Base-by-base conservation (phyloP, 2,888 invertebrate genomes). In the Epirrhoe tristata region DNA sequence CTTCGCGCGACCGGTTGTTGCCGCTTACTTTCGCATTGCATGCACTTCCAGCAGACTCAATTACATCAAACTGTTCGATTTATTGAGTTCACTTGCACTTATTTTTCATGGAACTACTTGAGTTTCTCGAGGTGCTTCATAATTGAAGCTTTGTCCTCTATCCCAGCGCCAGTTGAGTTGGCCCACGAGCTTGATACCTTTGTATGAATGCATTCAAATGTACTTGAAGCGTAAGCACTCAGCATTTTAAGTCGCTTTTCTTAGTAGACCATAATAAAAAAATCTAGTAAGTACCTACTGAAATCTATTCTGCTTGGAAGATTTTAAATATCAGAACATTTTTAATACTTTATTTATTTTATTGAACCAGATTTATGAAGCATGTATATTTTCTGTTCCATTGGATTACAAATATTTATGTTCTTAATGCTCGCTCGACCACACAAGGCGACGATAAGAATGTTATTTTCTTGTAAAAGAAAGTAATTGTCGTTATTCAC, bases 11-110 rank as follows among this genome's bases (percentile, higher is more conserved):
- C 92, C 91, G 92, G 91, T 93, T 89, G 80, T 74, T 66, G 76
- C 90, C 88, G 83, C 87, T 91, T 90, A 91, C 91, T 92, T 91
- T 91, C 92, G 90, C 86, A 83, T 86, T 87, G 86, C 89, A 86
- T 81, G 78, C 73, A 70, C 69, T 54, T 63, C 72, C 64, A 61
- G 55, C 66, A 58, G 66, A 43, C 71, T 70, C 70, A 79, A 80
- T 77, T 81, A 81, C 80, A 81, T 84, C 83, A 77, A 77, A 77
- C 79, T 79, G 75, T 73, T 75, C 77, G 77, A 79, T 78, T 80
- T 81, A 80, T 76, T 78, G 66, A 72, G 71, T 69, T 69, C 60
- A 65, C 63, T 63, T 60, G 66, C 69, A 70, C 66, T 69, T 63
- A 56, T 43, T 43, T 43, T 43, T 43, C 39, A 12, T 43, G 10